These are phyloP conservation scores for Halichoerus grypus DNA, from an alignment of 2,113 vertebrate species.

Conservation along the genomic window DNA sequence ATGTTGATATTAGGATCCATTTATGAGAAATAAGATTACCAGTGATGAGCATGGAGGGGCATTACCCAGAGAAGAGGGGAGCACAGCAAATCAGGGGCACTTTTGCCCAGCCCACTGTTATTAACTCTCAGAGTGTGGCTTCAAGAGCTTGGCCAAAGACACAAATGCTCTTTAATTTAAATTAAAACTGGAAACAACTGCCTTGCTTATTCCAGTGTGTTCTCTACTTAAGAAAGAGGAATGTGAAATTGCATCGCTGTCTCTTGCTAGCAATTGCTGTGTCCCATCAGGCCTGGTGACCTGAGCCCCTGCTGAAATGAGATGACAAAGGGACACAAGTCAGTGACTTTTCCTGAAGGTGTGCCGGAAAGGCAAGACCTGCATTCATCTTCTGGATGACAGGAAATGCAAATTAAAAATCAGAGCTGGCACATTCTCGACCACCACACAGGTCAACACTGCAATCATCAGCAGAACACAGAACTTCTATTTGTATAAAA, in stretches of 20 bases:
- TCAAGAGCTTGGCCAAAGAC: background rate
- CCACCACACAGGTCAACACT: background rate
- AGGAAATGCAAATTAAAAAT: constrained; percentile 80
- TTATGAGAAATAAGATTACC: background rate
- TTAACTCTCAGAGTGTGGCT: background rate
- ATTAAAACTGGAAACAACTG: background rate
- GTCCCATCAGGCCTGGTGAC: constrained; percentile 41
- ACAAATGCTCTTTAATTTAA: constrained; percentile 3
- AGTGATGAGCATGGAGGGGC: background rate
- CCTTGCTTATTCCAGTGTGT: background rate
- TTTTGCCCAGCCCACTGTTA: background rate
- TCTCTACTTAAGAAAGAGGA: constrained; percentile 14
- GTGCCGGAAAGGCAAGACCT: constrained; percentile 51
- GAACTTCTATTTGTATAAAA: constrained; percentile 56
- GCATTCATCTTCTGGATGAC: constrained; percentile 71
- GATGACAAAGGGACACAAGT: constrained; percentile 61
- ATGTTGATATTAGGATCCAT: background rate
- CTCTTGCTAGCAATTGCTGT: constrained; percentile 21
- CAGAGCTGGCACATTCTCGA: constrained; percentile 44
- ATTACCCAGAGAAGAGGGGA: background rate
- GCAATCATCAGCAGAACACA: constrained; percentile 28
- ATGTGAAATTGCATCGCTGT: background rate
- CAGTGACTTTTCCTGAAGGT: constrained; percentile 62
- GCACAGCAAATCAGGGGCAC: background rate
- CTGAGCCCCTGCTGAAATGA: constrained; percentile 67